Conservation (phyloP, 1,140 invertebrate species). For the Atta colombica region DNA sequence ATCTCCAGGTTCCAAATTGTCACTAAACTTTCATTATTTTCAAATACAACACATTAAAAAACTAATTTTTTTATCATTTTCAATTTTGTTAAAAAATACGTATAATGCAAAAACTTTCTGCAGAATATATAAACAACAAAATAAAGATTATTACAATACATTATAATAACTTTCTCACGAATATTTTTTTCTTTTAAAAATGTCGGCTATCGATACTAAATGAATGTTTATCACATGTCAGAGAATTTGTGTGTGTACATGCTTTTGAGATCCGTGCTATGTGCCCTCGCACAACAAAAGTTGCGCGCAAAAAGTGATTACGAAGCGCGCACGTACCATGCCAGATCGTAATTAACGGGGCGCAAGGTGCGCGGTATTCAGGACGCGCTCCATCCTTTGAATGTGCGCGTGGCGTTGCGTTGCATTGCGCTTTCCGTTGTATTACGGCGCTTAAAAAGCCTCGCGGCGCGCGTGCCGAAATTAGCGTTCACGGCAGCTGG, state of each 20-base stretch:
- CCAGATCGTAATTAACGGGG: slow-evolving; percentile 36
- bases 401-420: neutral
- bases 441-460: slow-evolving; percentile 51
- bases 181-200: slow-evolving; percentile 2
- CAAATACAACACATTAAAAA: too few relatives aligned
- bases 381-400: slow-evolving; percentile 8
- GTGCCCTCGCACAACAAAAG: slow-evolving; percentile 3
- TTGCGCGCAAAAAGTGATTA: slow-evolving; percentile 51
- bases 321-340: neutral
- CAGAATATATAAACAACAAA: neutral
- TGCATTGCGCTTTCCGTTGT: slow-evolving; percentile 68
- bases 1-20: too few relatives aligned
- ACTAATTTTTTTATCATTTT: too few relatives aligned
- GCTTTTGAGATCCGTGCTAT: neutral
- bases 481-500: slow-evolving; percentile 62
- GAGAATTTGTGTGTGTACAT: neutral
- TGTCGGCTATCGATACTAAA: neutral
- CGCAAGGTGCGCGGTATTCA: slow-evolving; percentile 56
- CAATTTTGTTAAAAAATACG: too few relatives aligned
- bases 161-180: neutral
- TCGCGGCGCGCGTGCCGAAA: slow-evolving; percentile 52
- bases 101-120: neutral
- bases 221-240: neutral
- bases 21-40: too few relatives aligned
- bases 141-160: neutral